These are phyloP conservation scores for Contarinia nasturtii DNA, from an alignment of 1,140 invertebrate species.

Conservation along the genomic window DNA sequence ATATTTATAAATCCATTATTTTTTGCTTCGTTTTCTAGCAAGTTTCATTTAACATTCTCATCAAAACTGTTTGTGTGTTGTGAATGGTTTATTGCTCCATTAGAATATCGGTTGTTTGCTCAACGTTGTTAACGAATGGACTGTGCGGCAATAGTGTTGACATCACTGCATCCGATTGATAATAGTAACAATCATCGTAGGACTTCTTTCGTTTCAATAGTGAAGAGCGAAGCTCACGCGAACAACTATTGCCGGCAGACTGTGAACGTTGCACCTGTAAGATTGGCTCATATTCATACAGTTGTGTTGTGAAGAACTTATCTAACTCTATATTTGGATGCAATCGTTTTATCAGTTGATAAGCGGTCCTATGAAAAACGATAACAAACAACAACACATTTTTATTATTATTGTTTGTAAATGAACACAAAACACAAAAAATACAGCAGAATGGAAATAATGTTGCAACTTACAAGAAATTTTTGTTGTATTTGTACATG, in stretches of 20 bases:
- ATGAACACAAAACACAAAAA: not conserved
- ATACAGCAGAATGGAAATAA: not conserved
- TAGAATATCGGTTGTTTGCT: no score
- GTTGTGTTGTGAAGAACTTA: conserved; percentile 8
- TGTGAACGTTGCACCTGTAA: conserved; percentile 9
- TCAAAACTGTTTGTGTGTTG: no score
- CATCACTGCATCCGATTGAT: no score
- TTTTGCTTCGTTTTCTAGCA: no score
- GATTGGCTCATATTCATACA: conserved; percentile 11
- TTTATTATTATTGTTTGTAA: no score
- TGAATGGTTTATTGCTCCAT: no score
- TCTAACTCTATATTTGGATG: conserved; percentile 9
- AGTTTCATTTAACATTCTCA: no score
- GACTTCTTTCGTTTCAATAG: conserved; percentile 8
- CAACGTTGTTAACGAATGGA: no score
- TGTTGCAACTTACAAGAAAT: conserved; percentile 7
- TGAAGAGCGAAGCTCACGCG: conserved; percentile 6
- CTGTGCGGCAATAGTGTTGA: no score
- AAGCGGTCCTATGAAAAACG: conserved; percentile 7
- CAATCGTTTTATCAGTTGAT: conserved; percentile 8
- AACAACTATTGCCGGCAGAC: conserved; percentile 9
- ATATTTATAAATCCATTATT: no score
- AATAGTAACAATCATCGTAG: conserved; percentile 3
- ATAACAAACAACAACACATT: not conserved
- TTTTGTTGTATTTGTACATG: conserved; percentile 11